Evolutionary conservation across 2,113 vertebrate species (phyloP).

Genomic region (Excalfactoria chinensis): DNA sequence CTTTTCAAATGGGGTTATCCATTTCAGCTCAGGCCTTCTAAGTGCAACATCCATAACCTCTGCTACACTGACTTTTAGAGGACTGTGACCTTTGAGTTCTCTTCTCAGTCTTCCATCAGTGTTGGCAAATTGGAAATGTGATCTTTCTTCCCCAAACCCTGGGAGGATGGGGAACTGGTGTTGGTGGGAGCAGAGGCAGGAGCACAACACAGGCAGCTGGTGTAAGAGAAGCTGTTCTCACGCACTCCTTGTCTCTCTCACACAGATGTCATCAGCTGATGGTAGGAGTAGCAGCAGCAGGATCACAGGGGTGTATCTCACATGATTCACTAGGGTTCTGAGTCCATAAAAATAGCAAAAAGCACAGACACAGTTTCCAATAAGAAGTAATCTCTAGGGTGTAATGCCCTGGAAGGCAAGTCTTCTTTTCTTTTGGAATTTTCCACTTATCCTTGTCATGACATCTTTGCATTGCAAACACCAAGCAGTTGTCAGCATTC

Average conservation of each 20-base stretch:
- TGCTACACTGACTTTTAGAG: neutral
- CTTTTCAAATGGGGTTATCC: neutral
- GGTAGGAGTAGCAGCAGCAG: neutral
- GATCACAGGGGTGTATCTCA: constrained; percentile 20
- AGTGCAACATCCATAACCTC: rapidly evolving
- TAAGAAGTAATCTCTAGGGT: constrained; percentile 52
- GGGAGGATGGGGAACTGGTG: neutral
- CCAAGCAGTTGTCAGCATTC: constrained; percentile 57
- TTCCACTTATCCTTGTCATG: constrained; percentile 43
- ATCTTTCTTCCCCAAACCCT: neutral
- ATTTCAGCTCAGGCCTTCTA: neutral
- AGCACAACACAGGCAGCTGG: neutral
- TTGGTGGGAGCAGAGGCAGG: neutral
- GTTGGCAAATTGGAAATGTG: neutral
- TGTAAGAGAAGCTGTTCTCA: constrained; percentile 36
- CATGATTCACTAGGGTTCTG: neutral
- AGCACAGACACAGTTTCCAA: constrained; percentile 6
- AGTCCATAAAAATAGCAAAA: constrained; percentile 44
- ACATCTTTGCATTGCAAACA: constrained; percentile 28
- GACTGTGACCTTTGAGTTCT: neutral
- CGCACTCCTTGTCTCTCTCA: neutral
- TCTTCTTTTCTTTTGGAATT: constrained; percentile 57
- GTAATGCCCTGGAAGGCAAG: constrained; percentile 46
- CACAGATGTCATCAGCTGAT: constrained; percentile 29
- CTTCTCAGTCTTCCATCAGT: neutral